phyloP scores from a whole-genome alignment of 2,113 vertebrate species.

The Perccottus glenii region DNA sequence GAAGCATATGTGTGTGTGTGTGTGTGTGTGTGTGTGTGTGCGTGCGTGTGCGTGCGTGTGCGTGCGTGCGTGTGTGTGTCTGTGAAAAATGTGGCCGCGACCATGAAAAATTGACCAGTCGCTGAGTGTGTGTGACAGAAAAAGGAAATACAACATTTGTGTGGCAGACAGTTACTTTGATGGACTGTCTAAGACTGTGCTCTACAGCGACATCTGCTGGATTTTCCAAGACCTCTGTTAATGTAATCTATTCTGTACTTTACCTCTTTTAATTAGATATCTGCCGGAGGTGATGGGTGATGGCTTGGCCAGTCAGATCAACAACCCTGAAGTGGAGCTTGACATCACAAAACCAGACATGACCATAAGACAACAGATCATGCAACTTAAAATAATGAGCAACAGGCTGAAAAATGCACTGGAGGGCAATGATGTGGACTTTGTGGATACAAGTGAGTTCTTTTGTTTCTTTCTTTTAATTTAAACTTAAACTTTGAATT shows the following conservation, averaged over 20 bases:
- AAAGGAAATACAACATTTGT: slow-evolving; percentile 21
- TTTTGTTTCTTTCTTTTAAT: too few relatives aligned
- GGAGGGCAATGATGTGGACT: slow-evolving; percentile 88
- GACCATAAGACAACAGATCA: slow-evolving; percentile 95
- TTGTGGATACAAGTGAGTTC: slow-evolving; percentile 85
- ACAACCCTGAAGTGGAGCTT: slow-evolving; percentile 97
- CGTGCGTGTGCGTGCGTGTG: too few relatives aligned
- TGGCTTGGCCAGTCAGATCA: slow-evolving; percentile 95
- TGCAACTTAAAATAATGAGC: slow-evolving; percentile 97
- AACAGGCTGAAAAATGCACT: slow-evolving; percentile 90
- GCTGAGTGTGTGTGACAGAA: slow-evolving; percentile 28
- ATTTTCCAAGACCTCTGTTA: slow-evolving; percentile 2
- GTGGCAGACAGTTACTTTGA: background rate
- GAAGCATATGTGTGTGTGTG: background rate
- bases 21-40: too few relatives aligned
- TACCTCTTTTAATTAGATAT: slow-evolving; percentile 79
- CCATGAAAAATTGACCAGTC: slow-evolving; percentile 45
- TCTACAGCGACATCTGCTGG: slow-evolving; percentile 37
- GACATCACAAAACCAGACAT: slow-evolving; percentile 98
- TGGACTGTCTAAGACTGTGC: background rate
- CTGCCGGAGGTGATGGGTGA: slow-evolving; percentile 95
- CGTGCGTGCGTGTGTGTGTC: background rate
- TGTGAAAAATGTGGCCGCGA: slow-evolving; percentile 7
- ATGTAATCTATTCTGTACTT: background rate
- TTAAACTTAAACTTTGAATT: background rate